Base-by-base conservation (phyloP, 2,888 invertebrate species). In the Eupithecia exiguata region DNA sequence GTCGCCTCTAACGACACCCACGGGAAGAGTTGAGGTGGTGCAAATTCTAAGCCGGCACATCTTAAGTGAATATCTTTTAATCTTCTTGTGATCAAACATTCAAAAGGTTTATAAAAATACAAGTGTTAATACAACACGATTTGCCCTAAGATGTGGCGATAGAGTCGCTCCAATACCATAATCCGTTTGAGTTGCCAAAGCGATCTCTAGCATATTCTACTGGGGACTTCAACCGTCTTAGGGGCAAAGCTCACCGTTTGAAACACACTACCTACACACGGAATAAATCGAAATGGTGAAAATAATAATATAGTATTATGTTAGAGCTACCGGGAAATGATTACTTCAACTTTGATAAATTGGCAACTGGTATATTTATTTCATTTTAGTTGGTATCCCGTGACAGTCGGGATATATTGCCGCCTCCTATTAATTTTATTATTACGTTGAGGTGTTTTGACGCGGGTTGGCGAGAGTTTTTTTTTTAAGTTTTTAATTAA, bases 171-270 rank as follows among this genome's bases (percentile, higher is more conserved):
- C 36, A 63, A 69, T 62, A n/a, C 43, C 10, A 49, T 72, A 72
- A 72, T 68, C 72, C 63, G 49, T 38, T 72, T 72, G 71, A 61
- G 70, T 46, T 21, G 68, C 36, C 62, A 63, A 72, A 62, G 62
- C 46, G 68, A 62, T 46, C 46, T 71, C 40, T 68, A 30, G 63
- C 68, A 69, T 69, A 72, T 68, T 72, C 53, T 63, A 68, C 62
- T 71, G 5, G 4, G 16, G 58, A 63, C 68, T 68, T 69, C 63
- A 72, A 72, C 53, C 68, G 18, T 68, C 63, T 72, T 68, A 72
- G 68, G 40, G 16, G 16, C 38, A 61, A 68, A 72, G 49, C 69
- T 40, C 69, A 69, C 43, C 35, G 69, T 69, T 65, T 69, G 62
- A 66, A 21, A 30, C 18, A 61, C 67, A 68, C 21, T 67, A 58